phyloP scores from a whole-genome alignment of 2,888 invertebrate genomes.

The Gandaritis pyraliata region DNA sequence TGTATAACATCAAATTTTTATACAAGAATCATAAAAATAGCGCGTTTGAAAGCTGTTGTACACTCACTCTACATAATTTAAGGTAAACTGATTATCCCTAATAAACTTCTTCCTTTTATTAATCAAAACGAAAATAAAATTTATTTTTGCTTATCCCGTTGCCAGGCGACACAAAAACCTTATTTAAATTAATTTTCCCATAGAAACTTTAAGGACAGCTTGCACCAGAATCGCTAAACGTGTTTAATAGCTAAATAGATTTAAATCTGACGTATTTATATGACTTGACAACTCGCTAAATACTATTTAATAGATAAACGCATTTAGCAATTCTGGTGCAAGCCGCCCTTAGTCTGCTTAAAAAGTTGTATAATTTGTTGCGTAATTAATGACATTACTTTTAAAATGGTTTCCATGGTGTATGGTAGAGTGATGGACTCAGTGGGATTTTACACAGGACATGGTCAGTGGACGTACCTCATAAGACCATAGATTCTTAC shows the following conservation, averaged over 20 bases:
- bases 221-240: no score
- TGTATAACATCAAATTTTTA: no score
- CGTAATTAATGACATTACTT: neutral
- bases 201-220: slow-evolving; percentile 31
- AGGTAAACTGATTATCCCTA: slow-evolving; percentile 18
- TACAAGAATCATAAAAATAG: no score
- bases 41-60: neutral
- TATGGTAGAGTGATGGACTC: neutral
- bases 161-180: slow-evolving; percentile 28
- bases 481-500: no score
- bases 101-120: slow-evolving; percentile 34
- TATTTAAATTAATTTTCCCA: slow-evolving; percentile 32
- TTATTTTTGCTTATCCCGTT: slow-evolving; percentile 25
- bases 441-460: neutral
- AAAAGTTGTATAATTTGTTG: slow-evolving; percentile 4
- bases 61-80: neutral
- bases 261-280: no score
- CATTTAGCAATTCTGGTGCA: no score
- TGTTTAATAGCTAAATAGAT: no score
- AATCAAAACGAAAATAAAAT: slow-evolving; percentile 37
- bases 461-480: no score
- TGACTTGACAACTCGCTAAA: no score
- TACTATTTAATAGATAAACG: no score
- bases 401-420: neutral
- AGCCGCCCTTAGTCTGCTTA: no score